These are phyloP conservation scores for Diadegma fenestrale DNA, from an alignment of 2,888 invertebrate genomes.

Conservation along the genomic window DNA sequence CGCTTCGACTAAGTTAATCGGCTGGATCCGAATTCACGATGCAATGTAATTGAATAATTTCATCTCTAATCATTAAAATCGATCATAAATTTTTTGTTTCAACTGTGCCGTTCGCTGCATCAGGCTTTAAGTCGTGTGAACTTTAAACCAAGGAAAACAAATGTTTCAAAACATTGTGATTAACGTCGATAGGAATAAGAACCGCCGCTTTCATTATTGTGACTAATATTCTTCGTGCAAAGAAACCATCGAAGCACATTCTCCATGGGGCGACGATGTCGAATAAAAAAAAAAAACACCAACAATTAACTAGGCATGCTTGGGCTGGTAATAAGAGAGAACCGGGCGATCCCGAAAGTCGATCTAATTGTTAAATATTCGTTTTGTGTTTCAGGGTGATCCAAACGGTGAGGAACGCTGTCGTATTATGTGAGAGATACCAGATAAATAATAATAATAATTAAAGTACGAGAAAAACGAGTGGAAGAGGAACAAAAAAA, in stretches of 20 bases:
- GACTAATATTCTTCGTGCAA: conserved; percentile 65
- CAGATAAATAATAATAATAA: conserved; percentile 68
- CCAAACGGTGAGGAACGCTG: conserved; percentile 87
- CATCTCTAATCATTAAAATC: neutral
- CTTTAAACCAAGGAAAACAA: neutral
- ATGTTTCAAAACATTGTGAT: neutral
- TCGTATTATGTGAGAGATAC: conserved; percentile 86
- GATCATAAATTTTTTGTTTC: conserved; percentile 9
- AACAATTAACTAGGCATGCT: conserved; percentile 68
- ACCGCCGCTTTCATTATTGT: conserved; percentile 69
- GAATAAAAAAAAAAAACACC: conserved; percentile 30
- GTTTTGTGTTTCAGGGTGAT: conserved; percentile 83
- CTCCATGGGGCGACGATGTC: conserved; percentile 17
- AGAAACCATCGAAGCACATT: conserved; percentile 51
- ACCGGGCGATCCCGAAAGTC: conserved; percentile 60
- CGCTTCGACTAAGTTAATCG: conserved; percentile 62
- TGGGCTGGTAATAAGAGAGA: conserved; percentile 52
- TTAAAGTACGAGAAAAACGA: conserved; percentile 61
- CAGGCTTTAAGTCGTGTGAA: conserved; percentile 23
- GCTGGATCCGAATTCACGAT: conserved; percentile 18
- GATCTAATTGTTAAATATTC: conserved; percentile 62
- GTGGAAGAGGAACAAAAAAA: conserved; percentile 18
- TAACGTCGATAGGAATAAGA: conserved; percentile 12
- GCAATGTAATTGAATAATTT: conserved; percentile 9
- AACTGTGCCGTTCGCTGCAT: conserved; percentile 44